A percentile compares a stretch with the other conserved stretches of the same genome.
phyloP scores from a whole-genome alignment of 2,888 invertebrate species.

The Dromius quadrimaculatus region DNA sequence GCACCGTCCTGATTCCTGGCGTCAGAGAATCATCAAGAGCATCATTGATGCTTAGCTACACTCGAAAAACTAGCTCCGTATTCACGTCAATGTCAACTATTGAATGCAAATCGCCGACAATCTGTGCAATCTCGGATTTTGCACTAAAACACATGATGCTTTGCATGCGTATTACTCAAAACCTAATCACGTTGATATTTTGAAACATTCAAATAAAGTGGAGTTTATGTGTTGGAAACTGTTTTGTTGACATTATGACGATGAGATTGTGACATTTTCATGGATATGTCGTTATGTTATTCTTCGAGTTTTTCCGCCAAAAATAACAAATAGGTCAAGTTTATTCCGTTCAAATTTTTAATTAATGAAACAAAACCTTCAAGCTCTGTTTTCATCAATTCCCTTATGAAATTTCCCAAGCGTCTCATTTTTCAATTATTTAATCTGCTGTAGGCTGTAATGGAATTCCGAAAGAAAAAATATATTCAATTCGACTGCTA shows the following conservation, averaged over 20 bases:
- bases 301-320: background rate
- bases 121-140: constrained; percentile 11
- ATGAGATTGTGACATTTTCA: background rate
- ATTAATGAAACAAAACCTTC: too few relatives aligned
- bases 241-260: constrained; percentile 24
- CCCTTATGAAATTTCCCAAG: too few relatives aligned
- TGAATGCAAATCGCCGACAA: constrained; percentile 26
- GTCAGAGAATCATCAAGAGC: background rate
- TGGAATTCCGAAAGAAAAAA: too few relatives aligned
- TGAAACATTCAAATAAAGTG: constrained; percentile 11
- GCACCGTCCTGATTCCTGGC: background rate
- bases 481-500: too few relatives aligned
- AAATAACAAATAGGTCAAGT: background rate
- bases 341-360: background rate
- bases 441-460: too few relatives aligned
- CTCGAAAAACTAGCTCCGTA: constrained; percentile 6
- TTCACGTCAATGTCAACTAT: constrained; percentile 23
- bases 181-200: constrained; percentile 19
- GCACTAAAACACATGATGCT: background rate
- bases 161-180: constrained; percentile 25
- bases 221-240: constrained; percentile 16
- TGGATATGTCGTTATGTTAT: too few relatives aligned
- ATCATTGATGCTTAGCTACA: background rate
- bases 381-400: too few relatives aligned
- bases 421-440: too few relatives aligned